Evolutionary conservation across 53 echinoderm and acorn worm genomes (phyloP).

Genomic region (Astropecten irregularis): DNA sequence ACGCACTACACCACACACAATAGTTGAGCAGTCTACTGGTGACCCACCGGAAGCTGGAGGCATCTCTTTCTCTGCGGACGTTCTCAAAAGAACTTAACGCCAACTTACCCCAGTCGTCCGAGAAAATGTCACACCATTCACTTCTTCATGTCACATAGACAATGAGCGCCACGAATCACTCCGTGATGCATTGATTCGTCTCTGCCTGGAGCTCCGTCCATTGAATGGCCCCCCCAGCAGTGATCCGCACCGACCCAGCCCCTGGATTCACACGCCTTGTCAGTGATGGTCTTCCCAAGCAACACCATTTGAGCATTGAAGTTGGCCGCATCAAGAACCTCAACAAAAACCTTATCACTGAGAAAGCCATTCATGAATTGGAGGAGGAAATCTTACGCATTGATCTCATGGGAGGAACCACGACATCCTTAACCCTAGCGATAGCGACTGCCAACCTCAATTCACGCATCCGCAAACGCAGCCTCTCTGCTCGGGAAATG

Average conservation of each 20-base stretch:
- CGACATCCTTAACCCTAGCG: too few species aligned
- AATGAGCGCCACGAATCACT: conserved; percentile 58
- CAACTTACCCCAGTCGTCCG: conserved; percentile 63
- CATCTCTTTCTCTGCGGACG: conserved; percentile 63
- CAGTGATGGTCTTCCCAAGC: neutral
- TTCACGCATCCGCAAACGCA: too few species aligned
- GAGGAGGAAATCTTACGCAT: conserved; percentile 63
- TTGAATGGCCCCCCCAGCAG: conserved; percentile 60
- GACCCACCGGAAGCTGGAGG: conserved; percentile 71
- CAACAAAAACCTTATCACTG: conserved; percentile 75
- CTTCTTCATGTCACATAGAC: conserved; percentile 54
- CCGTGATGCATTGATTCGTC: conserved; percentile 55
- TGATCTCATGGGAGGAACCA: conserved; percentile 39
- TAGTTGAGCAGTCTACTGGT: conserved; percentile 51
- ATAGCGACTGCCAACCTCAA: too few species aligned
- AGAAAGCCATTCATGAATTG: conserved; percentile 70
- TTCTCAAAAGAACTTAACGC: conserved; percentile 49
- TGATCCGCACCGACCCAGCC: conserved; percentile 59
- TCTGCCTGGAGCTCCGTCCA: conserved; percentile 58
- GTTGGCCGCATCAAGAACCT: conserved; percentile 51
- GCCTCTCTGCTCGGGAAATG: too few species aligned
- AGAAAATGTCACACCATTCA: conserved; percentile 61
- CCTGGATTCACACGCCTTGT: conserved; percentile 47
- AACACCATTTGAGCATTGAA: conserved; percentile 19
- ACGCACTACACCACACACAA: too few species aligned